Evolutionary conservation across 1,140 invertebrate genomes (phyloP).

Genomic region (Globodera rostochiensis): DNA sequence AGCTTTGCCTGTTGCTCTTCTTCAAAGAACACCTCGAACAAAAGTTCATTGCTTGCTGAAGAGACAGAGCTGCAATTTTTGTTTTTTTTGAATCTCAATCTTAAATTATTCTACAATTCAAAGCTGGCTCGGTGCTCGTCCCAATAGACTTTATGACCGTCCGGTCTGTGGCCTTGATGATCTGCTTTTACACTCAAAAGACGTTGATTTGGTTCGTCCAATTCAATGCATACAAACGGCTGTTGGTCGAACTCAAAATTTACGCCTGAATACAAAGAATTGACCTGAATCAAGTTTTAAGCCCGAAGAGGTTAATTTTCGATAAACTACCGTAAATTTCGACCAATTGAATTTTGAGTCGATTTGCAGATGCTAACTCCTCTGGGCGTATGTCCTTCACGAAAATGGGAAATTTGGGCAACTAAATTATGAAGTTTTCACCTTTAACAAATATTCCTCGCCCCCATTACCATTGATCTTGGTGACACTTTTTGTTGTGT

Average conservation of each 20-base stretch:
- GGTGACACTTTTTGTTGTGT: background rate
- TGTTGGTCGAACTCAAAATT: conserved; percentile 11
- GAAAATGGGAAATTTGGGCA: conserved; percentile 12
- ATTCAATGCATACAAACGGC: conserved; percentile 27
- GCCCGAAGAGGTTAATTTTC: no score
- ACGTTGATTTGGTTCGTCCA: conserved; percentile 24
- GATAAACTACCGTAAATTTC: conserved; percentile 10
- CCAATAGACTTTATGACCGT: conserved; percentile 12
- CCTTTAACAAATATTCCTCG: conserved; percentile 1
- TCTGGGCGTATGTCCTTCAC: conserved; percentile 2
- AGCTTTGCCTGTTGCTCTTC: background rate
- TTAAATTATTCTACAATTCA: conserved; percentile 8
- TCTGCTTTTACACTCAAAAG: conserved; percentile 25
- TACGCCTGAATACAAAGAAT: background rate
- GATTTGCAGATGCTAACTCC: conserved; percentile 7
- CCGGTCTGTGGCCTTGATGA: background rate
- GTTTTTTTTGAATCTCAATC: background rate
- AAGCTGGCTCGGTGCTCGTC: conserved; percentile 21
- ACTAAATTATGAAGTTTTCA: conserved; percentile 5
- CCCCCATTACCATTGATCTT: conserved; percentile 8
- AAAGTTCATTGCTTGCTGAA: conserved; percentile 12
- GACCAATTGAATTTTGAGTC: conserved; percentile 22
- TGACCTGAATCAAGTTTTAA: no score
- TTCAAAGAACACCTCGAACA: conserved; percentile 25
- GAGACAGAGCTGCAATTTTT: conserved; percentile 6